phyloP scores from a whole-genome alignment of 1,140 invertebrate genomes.

The Hylyphantes graminicola region DNA sequence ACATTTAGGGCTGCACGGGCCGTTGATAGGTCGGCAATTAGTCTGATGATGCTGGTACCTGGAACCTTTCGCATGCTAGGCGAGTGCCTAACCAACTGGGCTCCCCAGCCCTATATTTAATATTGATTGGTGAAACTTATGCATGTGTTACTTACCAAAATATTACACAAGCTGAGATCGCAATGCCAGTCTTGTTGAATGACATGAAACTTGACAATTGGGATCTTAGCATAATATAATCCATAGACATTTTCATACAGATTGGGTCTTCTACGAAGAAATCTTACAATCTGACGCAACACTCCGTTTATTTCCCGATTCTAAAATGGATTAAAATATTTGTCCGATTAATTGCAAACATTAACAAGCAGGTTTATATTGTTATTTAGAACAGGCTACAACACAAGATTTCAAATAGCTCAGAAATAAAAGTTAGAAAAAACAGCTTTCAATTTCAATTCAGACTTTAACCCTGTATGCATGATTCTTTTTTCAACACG shows the following conservation, averaged over 20 bases:
- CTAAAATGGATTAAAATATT: background rate
- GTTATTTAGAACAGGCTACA: no score
- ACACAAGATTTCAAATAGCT: no score
- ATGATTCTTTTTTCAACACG: no score
- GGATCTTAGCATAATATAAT: conserved; percentile 7
- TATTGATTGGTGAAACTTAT: background rate
- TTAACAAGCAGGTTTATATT: background rate
- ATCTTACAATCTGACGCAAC: background rate
- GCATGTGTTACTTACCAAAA: conserved; percentile 10
- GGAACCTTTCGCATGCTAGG: no score
- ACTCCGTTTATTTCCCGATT: background rate
- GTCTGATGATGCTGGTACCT: no score
- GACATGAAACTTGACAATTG: conserved; percentile 19
- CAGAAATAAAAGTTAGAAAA: no score
- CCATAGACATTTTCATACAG: conserved; percentile 1
- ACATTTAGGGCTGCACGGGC: no score
- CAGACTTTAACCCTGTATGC: no score
- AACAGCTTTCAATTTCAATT: no score
- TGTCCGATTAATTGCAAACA: background rate
- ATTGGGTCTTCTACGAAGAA: background rate
- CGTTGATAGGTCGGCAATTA: no score
- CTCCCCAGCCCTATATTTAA: no score
- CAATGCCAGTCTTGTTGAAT: conserved; percentile 10
- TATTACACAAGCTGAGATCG: conserved; percentile 28
- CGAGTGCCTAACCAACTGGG: no score